These are phyloP conservation scores for Rhegmatorhina hoffmannsi DNA, from an alignment of 2,113 vertebrate species.

Conservation along the genomic window DNA sequence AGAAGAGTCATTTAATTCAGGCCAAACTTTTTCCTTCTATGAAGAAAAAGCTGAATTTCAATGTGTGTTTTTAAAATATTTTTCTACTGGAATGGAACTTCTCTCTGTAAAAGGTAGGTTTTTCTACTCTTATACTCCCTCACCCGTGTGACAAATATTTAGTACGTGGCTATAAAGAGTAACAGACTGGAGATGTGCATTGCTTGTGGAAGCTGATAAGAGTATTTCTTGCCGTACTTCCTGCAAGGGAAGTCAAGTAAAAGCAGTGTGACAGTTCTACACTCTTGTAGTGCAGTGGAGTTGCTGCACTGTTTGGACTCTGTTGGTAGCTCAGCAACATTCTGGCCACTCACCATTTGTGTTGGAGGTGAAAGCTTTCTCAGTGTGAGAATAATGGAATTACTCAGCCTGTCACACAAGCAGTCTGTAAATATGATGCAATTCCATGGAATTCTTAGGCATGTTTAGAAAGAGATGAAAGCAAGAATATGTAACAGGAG, in stretches of 20 bases:
- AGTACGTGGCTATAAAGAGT: background rate
- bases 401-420: background rate
- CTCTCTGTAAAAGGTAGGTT: constrained; percentile 67
- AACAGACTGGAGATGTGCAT: background rate
- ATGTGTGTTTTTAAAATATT: background rate
- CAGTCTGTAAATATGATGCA: background rate
- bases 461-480: background rate
- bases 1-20: background rate
- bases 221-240: background rate
- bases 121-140: background rate
- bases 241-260: background rate
- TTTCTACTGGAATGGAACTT: constrained; percentile 57
- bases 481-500: background rate
- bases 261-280: background rate
- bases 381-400: rapidly evolving
- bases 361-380: background rate
- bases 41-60: background rate
- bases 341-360: background rate
- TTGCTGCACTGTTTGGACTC: background rate
- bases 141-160: background rate
- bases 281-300: background rate
- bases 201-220: background rate
- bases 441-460: background rate
- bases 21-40: background rate
- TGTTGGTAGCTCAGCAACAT: background rate